Conservation (phyloP, 2,113 vertebrate species). For the Dolichallabes microphthalmus region DNA sequence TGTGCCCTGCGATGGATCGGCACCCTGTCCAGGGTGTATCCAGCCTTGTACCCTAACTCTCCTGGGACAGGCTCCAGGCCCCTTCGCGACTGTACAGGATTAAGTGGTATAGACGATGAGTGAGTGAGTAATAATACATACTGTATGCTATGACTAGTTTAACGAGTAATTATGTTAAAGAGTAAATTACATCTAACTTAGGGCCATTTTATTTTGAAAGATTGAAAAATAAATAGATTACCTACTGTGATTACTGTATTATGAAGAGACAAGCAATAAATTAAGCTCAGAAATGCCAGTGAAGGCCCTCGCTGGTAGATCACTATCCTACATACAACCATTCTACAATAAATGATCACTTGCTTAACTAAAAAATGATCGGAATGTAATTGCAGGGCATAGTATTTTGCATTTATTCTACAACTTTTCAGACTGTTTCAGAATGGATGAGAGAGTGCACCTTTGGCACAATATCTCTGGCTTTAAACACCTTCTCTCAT, state of each 20-base stretch:
- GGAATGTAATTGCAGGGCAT: background rate
- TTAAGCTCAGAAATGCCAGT: background rate
- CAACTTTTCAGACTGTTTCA: background rate
- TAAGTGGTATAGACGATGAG: too few relatives aligned
- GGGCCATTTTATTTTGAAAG: background rate
- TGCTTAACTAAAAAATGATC: background rate
- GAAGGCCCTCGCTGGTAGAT: background rate
- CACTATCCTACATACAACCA: background rate
- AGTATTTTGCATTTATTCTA: background rate
- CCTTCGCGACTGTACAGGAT: too few relatives aligned
- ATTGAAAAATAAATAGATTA: too few relatives aligned
- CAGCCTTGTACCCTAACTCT: too few relatives aligned
- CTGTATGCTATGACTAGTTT: background rate
- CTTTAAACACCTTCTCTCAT: background rate
- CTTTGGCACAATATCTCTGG: background rate
- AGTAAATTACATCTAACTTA: too few relatives aligned
- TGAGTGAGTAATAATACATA: background rate
- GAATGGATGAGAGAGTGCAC: background rate
- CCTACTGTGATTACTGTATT: background rate
- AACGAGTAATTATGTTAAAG: background rate
- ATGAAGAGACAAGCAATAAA: background rate
- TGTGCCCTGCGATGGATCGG: too few relatives aligned
- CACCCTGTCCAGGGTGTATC: too few relatives aligned
- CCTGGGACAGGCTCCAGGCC: too few relatives aligned
- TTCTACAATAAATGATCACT: background rate